Conservation (phyloP, 2,888 invertebrate genomes). For the Fragum sueziense region DNA sequence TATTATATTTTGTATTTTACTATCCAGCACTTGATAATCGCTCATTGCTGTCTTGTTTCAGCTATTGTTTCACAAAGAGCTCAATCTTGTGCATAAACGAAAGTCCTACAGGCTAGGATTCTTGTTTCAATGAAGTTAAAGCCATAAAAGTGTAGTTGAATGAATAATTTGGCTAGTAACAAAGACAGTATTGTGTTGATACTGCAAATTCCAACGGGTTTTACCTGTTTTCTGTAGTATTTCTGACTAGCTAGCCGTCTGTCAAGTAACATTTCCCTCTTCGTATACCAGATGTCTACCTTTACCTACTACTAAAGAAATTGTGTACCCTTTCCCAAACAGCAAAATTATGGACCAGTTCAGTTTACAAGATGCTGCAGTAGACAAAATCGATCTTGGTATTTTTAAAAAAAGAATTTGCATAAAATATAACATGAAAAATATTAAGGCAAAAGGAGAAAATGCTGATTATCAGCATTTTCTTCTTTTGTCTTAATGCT, state of each 20-base stretch:
- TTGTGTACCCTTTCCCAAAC: neutral
- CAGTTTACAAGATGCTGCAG: neutral
- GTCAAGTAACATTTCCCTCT: neutral
- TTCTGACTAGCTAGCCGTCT: neutral
- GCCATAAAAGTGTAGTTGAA: neutral
- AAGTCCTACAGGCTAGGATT: too few relatives aligned
- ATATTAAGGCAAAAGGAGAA: neutral
- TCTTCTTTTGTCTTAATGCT: neutral
- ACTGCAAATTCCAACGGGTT: constrained; percentile 20
- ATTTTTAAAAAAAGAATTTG: neutral
- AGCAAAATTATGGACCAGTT: neutral
- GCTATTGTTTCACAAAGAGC: too few relatives aligned
- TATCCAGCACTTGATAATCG: too few relatives aligned
- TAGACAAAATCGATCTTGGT: neutral
- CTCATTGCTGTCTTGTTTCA: too few relatives aligned
- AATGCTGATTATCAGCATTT: too few relatives aligned
- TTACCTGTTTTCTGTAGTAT: constrained; percentile 9
- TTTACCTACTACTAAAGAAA: too few relatives aligned
- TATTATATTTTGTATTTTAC: too few relatives aligned
- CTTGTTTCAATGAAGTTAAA: too few relatives aligned
- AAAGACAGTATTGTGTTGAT: constrained; percentile 11
- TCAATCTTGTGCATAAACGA: too few relatives aligned
- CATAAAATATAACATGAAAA: neutral
- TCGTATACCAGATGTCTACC: neutral
- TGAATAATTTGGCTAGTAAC: neutral